Evolutionary conservation across 1,140 invertebrate species (phyloP), one percentile per base, ranked within the genome.

Genomic region (Magallana angulata): DNA sequence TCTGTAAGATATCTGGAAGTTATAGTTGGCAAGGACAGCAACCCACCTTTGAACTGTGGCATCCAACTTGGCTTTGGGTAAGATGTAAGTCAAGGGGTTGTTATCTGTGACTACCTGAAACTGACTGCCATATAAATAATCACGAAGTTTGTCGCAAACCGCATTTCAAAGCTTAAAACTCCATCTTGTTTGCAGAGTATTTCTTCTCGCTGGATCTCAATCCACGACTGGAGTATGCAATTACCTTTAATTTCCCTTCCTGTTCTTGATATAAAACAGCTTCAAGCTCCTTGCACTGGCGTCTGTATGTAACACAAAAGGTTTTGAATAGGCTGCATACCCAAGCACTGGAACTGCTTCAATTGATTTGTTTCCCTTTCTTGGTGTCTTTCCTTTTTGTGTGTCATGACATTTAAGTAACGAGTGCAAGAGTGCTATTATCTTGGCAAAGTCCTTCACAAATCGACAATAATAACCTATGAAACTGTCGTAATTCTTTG

Each of bases 281-380:
- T n/a, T 94, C 94, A 57, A 95, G 85, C 7, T 93, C 93, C 89
- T 88, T 9, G 91, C 90, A 59, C 93, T 93, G 14, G 94, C 94
- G 91, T 96, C 95, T 0, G 93, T 95, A n/a, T n/a, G n/a, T n/a
- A n/a, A n/a, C n/a, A n/a, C n/a, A n/a, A n/a, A n/a, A n/a, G n/a
- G 0, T 95, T 93, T 88, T 4, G 57, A 85, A 84, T 93, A 93
- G 86, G 95, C 90, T 62, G 93, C 92, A 88, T 89, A 92, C 14
- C 76, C 68, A 80, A 94, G 85, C 30, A 93, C 87, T n/a, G 94
- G 92, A n/a, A n/a, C n/a, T n/a, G 8, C 14, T 58, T 36, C 7
- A 80, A 18, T 81, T 6, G 7, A 14, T 56, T 30, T 81, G 8
- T 18, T 16, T 12, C 36, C 83, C 83, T 16, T 36, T 64, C 18